Conservation (phyloP, 2,113 vertebrate genomes). For the Patagioenas fasciata region DNA sequence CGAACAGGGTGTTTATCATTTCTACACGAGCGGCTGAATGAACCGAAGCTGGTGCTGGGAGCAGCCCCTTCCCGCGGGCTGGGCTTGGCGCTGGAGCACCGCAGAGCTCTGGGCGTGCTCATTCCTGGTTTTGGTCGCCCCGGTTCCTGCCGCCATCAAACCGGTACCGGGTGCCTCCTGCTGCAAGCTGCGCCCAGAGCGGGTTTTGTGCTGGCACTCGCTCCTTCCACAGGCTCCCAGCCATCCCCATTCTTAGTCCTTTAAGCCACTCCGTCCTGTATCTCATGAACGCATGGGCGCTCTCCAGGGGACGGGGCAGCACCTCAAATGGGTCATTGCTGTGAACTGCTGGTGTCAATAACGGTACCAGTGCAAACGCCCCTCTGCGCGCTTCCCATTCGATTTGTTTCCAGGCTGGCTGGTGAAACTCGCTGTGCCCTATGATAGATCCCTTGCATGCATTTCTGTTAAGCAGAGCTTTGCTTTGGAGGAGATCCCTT, state of each 20-base stretch:
- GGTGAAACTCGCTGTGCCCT: neutral
- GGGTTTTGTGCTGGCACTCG: neutral
- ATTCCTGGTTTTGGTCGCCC: neutral
- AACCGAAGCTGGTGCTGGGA: neutral
- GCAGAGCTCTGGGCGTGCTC: rapidly evolving
- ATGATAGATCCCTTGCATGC: neutral
- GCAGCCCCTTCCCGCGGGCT: neutral
- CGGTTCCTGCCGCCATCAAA: neutral
- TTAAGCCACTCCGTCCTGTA: constrained; percentile 29
- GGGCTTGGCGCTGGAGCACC: rapidly evolving
- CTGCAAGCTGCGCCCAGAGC: neutral
- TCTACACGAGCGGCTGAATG: neutral
- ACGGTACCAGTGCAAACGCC: neutral
- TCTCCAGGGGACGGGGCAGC: neutral
- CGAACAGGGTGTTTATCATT: neutral
- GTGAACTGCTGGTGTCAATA: neutral
- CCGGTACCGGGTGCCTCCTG: neutral
- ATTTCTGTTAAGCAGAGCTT: neutral
- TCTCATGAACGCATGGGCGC: neutral
- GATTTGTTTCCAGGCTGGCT: neutral
- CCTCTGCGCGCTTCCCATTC: neutral
- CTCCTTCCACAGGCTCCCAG: neutral
- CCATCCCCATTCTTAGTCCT: constrained; percentile 30
- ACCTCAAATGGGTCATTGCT: constrained; percentile 13
- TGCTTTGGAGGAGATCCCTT: neutral